Evolutionary conservation across 2,888 invertebrate genomes (phyloP).

Genomic region (Sinohyriopsis cumingii): DNA sequence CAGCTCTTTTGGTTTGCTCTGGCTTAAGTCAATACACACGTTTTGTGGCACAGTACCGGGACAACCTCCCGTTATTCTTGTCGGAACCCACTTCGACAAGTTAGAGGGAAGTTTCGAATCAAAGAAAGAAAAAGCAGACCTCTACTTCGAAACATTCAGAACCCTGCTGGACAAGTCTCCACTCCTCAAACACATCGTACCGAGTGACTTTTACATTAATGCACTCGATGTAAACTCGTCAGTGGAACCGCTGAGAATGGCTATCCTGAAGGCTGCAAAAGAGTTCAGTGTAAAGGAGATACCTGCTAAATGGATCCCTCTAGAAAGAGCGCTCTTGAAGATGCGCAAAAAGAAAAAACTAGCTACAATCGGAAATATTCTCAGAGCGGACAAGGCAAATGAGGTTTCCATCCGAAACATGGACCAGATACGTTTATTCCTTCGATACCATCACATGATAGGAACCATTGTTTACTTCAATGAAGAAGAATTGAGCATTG

Average conservation of each 20-base stretch:
- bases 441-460: conserved; percentile 36
- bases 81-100: conserved; percentile 30
- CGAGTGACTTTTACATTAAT: conserved; percentile 34
- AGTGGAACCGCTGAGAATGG: conserved; percentile 21
- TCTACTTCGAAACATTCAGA: conserved; percentile 31
- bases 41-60: conserved; percentile 36
- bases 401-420: conserved; percentile 24
- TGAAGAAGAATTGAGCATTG: conserved; percentile 20
- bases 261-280: conserved; percentile 34
- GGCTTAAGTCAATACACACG: conserved; percentile 34
- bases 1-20: conserved; percentile 31
- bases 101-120: conserved; percentile 15
- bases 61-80: conserved; percentile 32
- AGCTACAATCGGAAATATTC: conserved; percentile 19
- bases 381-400: conserved; percentile 17
- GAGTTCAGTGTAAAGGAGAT: conserved; percentile 15
- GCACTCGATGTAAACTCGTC: conserved; percentile 18
- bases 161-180: conserved; percentile 29
- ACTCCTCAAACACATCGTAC: conserved; percentile 26
- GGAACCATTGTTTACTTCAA: conserved; percentile 32
- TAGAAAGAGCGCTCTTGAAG: conserved; percentile 22
- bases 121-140: conserved; percentile 13
- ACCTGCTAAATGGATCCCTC: conserved; percentile 17
- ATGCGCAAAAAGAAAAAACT: conserved; percentile 20
- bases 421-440: conserved; percentile 32